Percentiles rank a stretch among this genome's conserved stretches.
These are phyloP conservation scores for Sterrhoptilus dennistouni DNA, from an alignment of 2,113 vertebrate genomes.

Conservation along the genomic window DNA sequence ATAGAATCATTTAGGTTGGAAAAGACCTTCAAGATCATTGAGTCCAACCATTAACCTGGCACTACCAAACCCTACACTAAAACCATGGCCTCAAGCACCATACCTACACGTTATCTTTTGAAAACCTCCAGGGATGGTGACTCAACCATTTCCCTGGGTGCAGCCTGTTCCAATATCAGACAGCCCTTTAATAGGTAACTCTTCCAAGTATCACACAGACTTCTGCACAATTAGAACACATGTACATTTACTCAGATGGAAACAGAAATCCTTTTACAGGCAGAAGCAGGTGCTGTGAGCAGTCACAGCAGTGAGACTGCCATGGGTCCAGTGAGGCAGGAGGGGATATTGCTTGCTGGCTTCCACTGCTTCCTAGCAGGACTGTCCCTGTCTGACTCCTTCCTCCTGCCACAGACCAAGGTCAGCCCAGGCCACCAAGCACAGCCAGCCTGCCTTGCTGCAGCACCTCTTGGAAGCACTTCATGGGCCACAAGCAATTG, in stretches of 20 bases:
- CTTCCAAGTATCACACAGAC: not conserved
- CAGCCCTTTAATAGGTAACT: not conserved
- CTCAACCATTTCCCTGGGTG: not conserved
- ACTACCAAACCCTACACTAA: not conserved
- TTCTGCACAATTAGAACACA: not conserved
- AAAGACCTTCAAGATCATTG: not conserved
- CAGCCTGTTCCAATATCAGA: not conserved
- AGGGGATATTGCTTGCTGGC: not conserved
- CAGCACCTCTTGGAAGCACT: not conserved
- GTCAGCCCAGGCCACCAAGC: not conserved
- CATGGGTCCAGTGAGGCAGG: rapidly evolving
- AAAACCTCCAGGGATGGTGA: not conserved
- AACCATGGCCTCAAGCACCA: rapidly evolving
- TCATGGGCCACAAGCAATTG: not conserved
- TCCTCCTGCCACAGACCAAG: not conserved
- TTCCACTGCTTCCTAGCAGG: not conserved
- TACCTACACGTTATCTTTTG: rapidly evolving
- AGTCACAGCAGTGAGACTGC: not conserved
- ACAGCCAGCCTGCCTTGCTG: not conserved
- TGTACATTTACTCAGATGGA: not conserved
- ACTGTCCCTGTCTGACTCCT: not conserved
- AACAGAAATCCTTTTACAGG: not conserved
- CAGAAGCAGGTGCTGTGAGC: constrained; percentile 10
- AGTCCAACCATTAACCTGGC: not conserved
- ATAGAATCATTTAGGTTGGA: not conserved